A percentile compares a stretch with the other conserved stretches of the same genome.
phyloP scores from a whole-genome alignment of 2,113 vertebrate genomes.

The Heterochromis multidens region DNA sequence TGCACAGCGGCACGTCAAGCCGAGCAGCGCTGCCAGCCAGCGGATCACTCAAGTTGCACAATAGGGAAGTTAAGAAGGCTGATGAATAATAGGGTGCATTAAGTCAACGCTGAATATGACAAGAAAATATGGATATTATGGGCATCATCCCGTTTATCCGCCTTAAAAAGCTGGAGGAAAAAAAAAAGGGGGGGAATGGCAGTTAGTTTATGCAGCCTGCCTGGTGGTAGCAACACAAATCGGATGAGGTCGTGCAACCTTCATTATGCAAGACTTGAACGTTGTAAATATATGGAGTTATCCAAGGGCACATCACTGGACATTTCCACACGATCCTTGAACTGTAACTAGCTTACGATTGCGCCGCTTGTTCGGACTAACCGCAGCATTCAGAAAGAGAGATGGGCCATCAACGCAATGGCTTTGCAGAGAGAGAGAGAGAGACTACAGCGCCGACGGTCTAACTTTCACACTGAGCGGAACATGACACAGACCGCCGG shows the following conservation, averaged over 20 bases:
- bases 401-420: conserved; percentile 54
- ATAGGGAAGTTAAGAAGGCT: conserved; percentile 52
- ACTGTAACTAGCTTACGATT: conserved; percentile 13
- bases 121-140: neutral
- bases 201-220: conserved; percentile 7
- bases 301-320: neutral
- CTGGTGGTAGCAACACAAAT: conserved; percentile 2
- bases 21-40: conserved; percentile 33
- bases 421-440: conserved; percentile 49
- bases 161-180: neutral
- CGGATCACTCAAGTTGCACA: conserved; percentile 63
- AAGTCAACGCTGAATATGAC: neutral
- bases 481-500: neutral
- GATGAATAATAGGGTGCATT: neutral
- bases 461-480: conserved; percentile 71
- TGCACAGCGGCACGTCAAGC: conserved; percentile 33
- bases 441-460: conserved; percentile 45
- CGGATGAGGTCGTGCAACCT: conserved; percentile 46
- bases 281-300: conserved; percentile 12
- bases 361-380: conserved; percentile 1
- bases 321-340: conserved; percentile 8
- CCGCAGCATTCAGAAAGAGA: conserved; percentile 48
- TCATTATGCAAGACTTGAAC: conserved; percentile 54
- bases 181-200: neutral
- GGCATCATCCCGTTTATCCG: neutral